Evolutionary conservation across 2,797 vertebrate species (phyloP).

Genomic region (Scarus forsteni): DNA sequence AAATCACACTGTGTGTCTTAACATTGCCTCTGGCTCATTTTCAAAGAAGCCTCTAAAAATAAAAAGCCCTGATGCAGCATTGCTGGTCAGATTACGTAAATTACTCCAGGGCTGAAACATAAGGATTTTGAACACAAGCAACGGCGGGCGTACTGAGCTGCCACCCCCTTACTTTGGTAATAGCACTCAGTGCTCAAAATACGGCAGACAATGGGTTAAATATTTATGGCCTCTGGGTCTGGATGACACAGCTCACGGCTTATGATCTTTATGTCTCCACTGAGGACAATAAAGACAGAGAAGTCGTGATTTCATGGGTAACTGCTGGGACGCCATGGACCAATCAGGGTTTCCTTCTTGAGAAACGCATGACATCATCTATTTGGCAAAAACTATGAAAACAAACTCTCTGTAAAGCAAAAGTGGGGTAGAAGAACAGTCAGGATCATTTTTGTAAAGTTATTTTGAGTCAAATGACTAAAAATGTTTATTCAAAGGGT

Average conservation of each 20-base stretch:
- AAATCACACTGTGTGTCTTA: constrained; percentile 25
- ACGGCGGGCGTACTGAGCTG: constrained; percentile 17
- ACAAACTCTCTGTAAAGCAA: constrained; percentile 42
- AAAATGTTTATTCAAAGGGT: constrained; percentile 49
- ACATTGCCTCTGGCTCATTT: constrained; percentile 47
- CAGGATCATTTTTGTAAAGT: background rate
- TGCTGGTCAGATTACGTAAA: constrained; percentile 45
- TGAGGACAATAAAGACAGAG: constrained; percentile 58
- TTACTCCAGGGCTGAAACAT: constrained; percentile 42
- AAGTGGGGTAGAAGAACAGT: constrained; percentile 28
- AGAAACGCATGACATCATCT: constrained; percentile 53
- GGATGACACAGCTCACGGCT: constrained; percentile 50
- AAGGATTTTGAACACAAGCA: constrained; percentile 43
- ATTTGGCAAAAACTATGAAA: constrained; percentile 53
- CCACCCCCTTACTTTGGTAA: constrained; percentile 29
- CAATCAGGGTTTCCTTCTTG: constrained; percentile 35
- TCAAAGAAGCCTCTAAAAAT: constrained; percentile 65
- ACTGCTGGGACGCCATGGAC: constrained; percentile 31
- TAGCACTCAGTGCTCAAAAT: constrained; percentile 35
- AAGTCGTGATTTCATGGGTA: constrained; percentile 41
- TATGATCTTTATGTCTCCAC: constrained; percentile 49
- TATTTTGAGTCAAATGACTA: constrained; percentile 8
- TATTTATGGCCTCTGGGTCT: constrained; percentile 19
- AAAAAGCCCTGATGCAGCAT: constrained; percentile 57
- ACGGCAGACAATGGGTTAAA: constrained; percentile 35